Evolutionary conservation across 2,113 vertebrate species (phyloP).

Genomic region (Thalassoma bifasciatum): DNA sequence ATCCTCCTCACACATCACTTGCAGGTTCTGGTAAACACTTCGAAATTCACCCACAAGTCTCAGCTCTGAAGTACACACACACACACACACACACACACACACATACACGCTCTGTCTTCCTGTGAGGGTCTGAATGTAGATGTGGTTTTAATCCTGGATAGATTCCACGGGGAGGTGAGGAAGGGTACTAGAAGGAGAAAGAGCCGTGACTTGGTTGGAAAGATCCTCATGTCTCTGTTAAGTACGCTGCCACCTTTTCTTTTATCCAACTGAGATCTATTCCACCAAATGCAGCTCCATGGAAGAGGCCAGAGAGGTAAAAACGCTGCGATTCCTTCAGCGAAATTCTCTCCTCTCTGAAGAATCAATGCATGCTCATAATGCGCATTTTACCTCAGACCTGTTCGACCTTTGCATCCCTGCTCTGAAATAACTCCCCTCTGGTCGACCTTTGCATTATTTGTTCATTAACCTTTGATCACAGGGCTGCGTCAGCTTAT

Average conservation of each 20-base stretch:
- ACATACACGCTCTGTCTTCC: slow-evolving; percentile 6
- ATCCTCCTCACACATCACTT: slow-evolving; percentile 12
- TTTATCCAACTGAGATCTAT: slow-evolving; percentile 34
- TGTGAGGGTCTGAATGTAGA: slow-evolving; percentile 52
- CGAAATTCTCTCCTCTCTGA: not conserved
- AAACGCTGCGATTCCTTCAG: not conserved
- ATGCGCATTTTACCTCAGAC: not conserved
- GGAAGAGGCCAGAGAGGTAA: not conserved
- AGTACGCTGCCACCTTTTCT: slow-evolving; percentile 21
- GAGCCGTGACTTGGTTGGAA: slow-evolving; percentile 59
- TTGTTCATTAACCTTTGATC: slow-evolving; percentile 60
- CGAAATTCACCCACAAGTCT: slow-evolving; percentile 5
- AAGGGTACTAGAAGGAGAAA: slow-evolving; percentile 61
- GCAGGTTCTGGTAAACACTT: slow-evolving; percentile 4
- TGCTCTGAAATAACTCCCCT: not conserved
- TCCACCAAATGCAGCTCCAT: slow-evolving; percentile 18
- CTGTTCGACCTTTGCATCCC: slow-evolving; percentile 5
- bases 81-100: not conserved
- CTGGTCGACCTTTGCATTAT: slow-evolving; percentile 45
- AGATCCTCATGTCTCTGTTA: slow-evolving; percentile 24
- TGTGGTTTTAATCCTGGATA: slow-evolving; percentile 58
- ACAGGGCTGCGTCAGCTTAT: not conserved
- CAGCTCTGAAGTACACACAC: not conserved
- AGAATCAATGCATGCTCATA: not conserved
- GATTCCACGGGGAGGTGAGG: slow-evolving; percentile 44